Evolutionary conservation across 1,140 invertebrate genomes (phyloP).

Genomic region (Neodiprion pinetum): DNA sequence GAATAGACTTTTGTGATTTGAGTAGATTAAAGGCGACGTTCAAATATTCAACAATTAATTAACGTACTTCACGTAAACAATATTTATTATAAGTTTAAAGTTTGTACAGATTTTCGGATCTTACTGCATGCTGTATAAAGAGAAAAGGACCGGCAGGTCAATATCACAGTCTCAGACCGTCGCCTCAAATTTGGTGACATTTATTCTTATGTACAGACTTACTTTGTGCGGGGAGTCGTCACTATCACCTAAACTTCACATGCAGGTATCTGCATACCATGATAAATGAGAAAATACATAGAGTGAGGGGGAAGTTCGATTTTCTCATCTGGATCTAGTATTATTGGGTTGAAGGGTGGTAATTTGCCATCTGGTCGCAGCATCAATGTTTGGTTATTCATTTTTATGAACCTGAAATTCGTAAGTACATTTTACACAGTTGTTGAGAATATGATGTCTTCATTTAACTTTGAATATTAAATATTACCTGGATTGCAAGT

Average conservation of each 20-base stretch:
- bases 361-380: constrained; percentile 58
- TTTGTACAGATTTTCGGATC: no score
- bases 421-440: constrained; percentile 55
- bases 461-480: constrained; percentile 55
- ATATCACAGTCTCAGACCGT: no score
- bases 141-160: no score
- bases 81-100: no score
- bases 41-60: no score
- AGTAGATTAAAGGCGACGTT: no score
- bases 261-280: constrained; percentile 41
- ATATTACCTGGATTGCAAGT: constrained; percentile 52
- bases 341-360: constrained; percentile 62
- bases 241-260: constrained; percentile 29
- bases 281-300: constrained; percentile 68
- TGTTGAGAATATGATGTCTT: constrained; percentile 24
- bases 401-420: constrained; percentile 61
- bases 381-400: constrained; percentile 65
- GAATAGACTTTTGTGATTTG: no score
- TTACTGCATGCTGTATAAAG: no score
- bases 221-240: no score
- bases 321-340: constrained; percentile 51
- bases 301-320: constrained; percentile 67
- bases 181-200: no score
- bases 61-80: no score
- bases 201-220: no score